Base-by-base conservation (phyloP, 2,888 invertebrate genomes). In the Spilarctia lutea region DNA sequence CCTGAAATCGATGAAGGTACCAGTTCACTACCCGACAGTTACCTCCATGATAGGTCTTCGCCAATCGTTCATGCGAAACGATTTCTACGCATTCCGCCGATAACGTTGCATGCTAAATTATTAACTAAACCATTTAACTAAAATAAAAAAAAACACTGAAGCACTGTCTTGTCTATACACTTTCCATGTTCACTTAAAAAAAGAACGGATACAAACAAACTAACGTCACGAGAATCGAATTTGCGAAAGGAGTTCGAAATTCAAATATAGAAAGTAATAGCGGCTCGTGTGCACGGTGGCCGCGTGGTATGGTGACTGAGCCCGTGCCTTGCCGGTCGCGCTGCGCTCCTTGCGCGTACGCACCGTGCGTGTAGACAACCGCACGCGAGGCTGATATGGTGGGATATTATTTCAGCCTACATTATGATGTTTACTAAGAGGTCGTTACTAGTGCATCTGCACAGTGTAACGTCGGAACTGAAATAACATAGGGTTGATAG, bases 61-160 rank as follows among this genome's bases (percentile, higher is more conserved):
- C 85, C 80, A 82, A 86, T 84, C 88, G 85, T 83, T 93, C 90
- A 88, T 87, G 93, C 92, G 91, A 83, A 89, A 89, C 92, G 89
- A 93, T 93, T 92, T 93, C 92, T 91, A 92, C 89, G 89, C 93
- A 92, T 92, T 90, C 90, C 89, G 85, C 76, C 84, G 79, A 88
- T 86, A 88, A 84, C 77, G 78, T 82, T 77, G 80, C 79, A 78
- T 77, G 75, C 79, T 75, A 75, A 81, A 79, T 81, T 73, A 80
- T 69, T 78, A 79, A 79, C 78, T 60, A 71, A 71, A 78, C 65
- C 80, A 80, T 65, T 80, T 79, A 82, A 81, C 73, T 18, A 81
- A 81, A 79, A 78, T 69, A 65, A 33, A 39, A 76, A 70, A 74
- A 69, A 69, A 68, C 73, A 74, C 70, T 80, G 70, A 65, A 79